phyloP scores from a whole-genome alignment of 2,113 vertebrate genomes.

The Willisornis vidua region DNA sequence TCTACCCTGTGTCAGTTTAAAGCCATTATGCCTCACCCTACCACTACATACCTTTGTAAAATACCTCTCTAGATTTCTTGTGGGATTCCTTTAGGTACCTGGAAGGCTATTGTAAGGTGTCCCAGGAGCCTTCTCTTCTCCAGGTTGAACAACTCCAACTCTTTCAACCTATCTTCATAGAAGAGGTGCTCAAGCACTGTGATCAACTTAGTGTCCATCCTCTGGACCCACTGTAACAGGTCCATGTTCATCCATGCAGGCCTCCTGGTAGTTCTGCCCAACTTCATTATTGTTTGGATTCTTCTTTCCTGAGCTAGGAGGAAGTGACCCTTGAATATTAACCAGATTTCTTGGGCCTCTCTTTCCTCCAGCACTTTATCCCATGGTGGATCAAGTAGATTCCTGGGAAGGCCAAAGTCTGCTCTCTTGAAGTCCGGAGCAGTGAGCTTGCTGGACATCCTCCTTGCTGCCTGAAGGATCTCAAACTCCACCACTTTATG shows the following conservation, averaged over 20 bases:
- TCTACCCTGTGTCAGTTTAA: background rate
- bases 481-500: background rate
- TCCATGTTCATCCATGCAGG: background rate
- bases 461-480: background rate
- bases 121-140: background rate
- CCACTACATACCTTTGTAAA: background rate
- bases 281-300: background rate
- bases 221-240: background rate
- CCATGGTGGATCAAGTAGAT: background rate
- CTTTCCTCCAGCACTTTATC: background rate
- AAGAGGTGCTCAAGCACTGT: background rate
- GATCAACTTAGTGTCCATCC: background rate
- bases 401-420: background rate
- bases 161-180: background rate
- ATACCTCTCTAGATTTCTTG: background rate
- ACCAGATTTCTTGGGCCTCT: background rate
- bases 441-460: background rate
- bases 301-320: background rate
- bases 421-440: background rate
- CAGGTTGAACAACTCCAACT: background rate
- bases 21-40: rapidly evolving
- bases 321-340: background rate
- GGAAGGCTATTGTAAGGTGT: background rate
- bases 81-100: background rate
- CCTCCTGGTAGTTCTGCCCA: background rate